Evolutionary conservation across 2,113 vertebrate genomes (phyloP).

Genomic region (Oreochromis tanganicae): DNA sequence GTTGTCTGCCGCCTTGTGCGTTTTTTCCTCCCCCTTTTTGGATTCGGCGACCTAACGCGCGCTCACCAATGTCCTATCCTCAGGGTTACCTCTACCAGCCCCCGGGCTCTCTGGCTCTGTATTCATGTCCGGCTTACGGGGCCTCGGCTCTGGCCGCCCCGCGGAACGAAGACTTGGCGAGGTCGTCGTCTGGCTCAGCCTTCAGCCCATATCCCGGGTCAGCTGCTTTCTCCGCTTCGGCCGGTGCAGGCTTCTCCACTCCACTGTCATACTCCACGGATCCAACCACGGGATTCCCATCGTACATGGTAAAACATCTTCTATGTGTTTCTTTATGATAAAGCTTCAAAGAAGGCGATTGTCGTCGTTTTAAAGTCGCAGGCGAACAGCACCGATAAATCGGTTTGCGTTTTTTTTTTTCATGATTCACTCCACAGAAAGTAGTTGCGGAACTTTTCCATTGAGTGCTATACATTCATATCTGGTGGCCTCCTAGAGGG

Average conservation of each 20-base stretch:
- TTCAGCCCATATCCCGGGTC: slow-evolving; percentile 97
- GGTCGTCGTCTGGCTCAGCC: slow-evolving; percentile 93
- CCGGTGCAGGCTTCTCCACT: slow-evolving; percentile 86
- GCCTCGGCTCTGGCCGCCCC: slow-evolving; percentile 90
- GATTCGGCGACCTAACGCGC: slow-evolving; percentile 60
- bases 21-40: slow-evolving; percentile 39
- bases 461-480: neutral
- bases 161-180: slow-evolving; percentile 89
- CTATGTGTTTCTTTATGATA: neutral
- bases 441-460: slow-evolving; percentile 12
- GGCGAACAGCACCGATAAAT: neutral
- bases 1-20: slow-evolving; percentile 40
- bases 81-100: slow-evolving; percentile 99
- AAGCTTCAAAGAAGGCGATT: neutral
- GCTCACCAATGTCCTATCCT: slow-evolving; percentile 95
- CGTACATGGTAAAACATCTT: slow-evolving; percentile 89
- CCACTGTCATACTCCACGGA: slow-evolving; percentile 91
- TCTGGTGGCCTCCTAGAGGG: neutral
- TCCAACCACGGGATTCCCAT: slow-evolving; percentile 88
- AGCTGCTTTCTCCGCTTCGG: slow-evolving; percentile 91
- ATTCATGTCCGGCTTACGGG: slow-evolving; percentile 93
- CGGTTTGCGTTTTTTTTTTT: neutral
- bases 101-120: slow-evolving; percentile 95
- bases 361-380: neutral
- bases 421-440: neutral